Base-by-base conservation (phyloP, 2,888 invertebrate genomes). In the Melangyna quadrimaculata region DNA sequence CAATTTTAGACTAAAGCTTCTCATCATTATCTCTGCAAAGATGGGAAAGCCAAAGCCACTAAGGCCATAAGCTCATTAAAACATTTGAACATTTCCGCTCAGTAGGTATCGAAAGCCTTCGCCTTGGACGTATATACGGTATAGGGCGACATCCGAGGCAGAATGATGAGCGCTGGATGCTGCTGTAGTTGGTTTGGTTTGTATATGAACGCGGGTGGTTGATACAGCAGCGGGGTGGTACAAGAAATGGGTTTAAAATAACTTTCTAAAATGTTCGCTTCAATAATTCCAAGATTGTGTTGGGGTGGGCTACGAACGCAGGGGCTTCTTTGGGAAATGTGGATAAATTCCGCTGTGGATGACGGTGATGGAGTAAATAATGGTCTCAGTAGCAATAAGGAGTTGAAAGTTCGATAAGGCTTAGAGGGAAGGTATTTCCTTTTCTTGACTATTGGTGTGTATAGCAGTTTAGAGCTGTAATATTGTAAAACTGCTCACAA, bases 21-120 rank as follows among this genome's bases (percentile, higher is more conserved):
- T 72, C 86, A 69, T 81, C 81, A 81, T 86, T 86, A 86, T 86
- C 86, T 67, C 63, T 45, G 43, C 24, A 57, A 81, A 74, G 77
- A 81, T 73, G 86, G 81, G 14, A 73, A 86, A 81, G 81, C 86
- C 86, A 73, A 86, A 81, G 77, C 86, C 86, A 78, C 86, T 78
- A 81, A 86, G 72, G 86, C 86, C 86, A 81, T 86, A 86, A 86
- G 86, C 86, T 86, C 86, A 86, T 86, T 81, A 86, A 77, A 80
- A 81, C 86, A 81, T 86, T 81, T 74, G 77, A 86, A 86, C 86
- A 86, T 86, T 86, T 86, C 86, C 86, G 81, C 86, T 81, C 77
- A 81, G 86, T 71, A 81, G 86, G 73, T 78, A 81, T 71, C 73
- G 81, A 81, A 75, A 80, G 61, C 79, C 83, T 79, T 45, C 70